Evolutionary conservation across 2,888 invertebrate species (phyloP), one percentile per base, ranked within the genome.

Genomic region (Tipula confusa): DNA sequence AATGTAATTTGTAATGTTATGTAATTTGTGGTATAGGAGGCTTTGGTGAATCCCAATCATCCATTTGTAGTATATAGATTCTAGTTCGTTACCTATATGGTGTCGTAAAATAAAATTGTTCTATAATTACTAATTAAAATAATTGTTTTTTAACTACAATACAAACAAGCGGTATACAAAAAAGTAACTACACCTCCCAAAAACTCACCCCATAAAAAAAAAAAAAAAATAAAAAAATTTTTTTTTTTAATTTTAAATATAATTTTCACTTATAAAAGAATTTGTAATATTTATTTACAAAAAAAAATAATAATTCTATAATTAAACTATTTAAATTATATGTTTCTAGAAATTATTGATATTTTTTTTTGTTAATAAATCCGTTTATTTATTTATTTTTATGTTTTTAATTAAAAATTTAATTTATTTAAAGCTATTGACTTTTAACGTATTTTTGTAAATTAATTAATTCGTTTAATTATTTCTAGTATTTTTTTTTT

Each of bases 391-490:
- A 31, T 5, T n/a, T n/a, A n/a, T n/a, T n/a, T n/a, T n/a, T n/a
- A n/a, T n/a, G n/a, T 31, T 43, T 43, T 43, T 3, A 43, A 38
- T 43, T 64, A 64, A 64, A 24, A 64, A 64, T 64, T 64, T 64
- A 64, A 64, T 64, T 64, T 64, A 24, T 64, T 64, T 64, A 64
- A 64, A 64, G 64, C 64, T 64, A 64, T 64, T 64, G 64, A 64
- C 64, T 64, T 7, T 11, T 7, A 43, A 24, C 64, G 11, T 64
- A 24, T 64, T 64, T 64, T 24, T 64, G 64, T 64, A 64, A 64
- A 64, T 64, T 64, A 64, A 64, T 64, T 64, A 64, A 64, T 64
- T 43, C 3, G 13, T 43, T 64, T 64, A 64, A 64, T 64, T 64
- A 43, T 43, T 24, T n/a, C n/a, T n/a, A n/a, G 3, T 9, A 43